Evolutionary conservation across 2,797 vertebrate genomes (phyloP).

Genomic region (Rhynchonycteris naso): DNA sequence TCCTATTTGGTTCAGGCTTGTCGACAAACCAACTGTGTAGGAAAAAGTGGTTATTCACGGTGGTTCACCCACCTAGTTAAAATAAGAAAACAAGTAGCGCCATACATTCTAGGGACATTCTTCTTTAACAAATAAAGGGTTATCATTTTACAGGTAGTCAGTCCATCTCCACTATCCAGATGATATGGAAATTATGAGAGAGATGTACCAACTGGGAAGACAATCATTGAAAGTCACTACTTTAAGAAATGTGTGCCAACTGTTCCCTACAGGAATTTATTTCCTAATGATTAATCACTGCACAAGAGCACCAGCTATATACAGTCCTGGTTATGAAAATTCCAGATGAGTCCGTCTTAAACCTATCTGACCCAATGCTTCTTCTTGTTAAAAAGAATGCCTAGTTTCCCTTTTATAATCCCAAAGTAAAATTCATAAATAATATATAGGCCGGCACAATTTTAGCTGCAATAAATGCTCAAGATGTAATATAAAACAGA

Average conservation of each 20-base stretch:
- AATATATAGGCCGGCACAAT: neutral
- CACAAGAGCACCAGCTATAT: neutral
- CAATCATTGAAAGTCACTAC: neutral
- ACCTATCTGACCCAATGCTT: neutral
- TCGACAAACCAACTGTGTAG: neutral
- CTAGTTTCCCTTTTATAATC: neutral
- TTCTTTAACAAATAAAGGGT: neutral
- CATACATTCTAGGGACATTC: fast-evolving
- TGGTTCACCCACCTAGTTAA: neutral
- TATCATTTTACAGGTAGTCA: neutral
- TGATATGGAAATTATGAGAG: neutral
- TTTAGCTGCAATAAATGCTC: neutral
- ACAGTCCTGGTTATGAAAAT: neutral
- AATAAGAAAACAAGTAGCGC: neutral
- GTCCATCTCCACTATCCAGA: neutral
- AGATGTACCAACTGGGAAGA: neutral
- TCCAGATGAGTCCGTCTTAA: neutral
- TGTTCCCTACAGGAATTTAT: neutral
- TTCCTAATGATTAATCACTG: neutral
- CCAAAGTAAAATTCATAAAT: neutral
- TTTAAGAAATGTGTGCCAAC: neutral
- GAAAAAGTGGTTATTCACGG: neutral
- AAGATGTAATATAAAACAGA: neutral
- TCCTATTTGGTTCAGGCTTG: neutral
- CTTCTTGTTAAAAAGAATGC: neutral